Percentiles rank a stretch among this genome's conserved stretches.
These are phyloP conservation scores for Telmatherina bonti DNA, from an alignment of 2,797 vertebrate species.

Conservation along the genomic window DNA sequence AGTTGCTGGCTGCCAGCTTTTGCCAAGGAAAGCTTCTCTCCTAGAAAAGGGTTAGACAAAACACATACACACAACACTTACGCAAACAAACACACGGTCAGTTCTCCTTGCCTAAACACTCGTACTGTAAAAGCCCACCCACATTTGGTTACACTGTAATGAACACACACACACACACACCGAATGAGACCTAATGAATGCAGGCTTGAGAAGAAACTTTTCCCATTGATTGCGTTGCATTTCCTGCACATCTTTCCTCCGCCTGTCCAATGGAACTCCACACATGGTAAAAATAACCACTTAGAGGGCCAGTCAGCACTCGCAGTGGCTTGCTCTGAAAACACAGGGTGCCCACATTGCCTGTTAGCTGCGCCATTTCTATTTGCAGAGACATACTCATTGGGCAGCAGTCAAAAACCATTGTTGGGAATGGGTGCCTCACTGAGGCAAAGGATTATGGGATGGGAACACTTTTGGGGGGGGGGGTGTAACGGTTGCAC, in stretches of 20 bases:
- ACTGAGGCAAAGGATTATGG: constrained; percentile 67
- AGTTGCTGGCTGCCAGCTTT: constrained; percentile 56
- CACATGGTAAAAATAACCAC: constrained; percentile 78
- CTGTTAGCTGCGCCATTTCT: constrained; percentile 75
- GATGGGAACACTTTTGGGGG: constrained; percentile 51
- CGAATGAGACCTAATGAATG: constrained; percentile 60
- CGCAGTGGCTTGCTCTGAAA: constrained; percentile 68
- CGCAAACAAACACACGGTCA: constrained; percentile 58
- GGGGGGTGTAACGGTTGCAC: constrained; percentile 68
- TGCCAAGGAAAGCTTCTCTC: constrained; percentile 74
- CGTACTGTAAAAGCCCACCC: constrained; percentile 61
- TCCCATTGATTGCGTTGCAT: constrained; percentile 64
- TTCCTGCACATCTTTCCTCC: constrained; percentile 62
- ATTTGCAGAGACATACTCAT: constrained; percentile 75
- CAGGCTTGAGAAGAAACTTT: constrained; percentile 77
- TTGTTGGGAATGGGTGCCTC: constrained; percentile 64
- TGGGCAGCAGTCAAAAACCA: constrained; percentile 70
- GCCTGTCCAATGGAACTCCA: constrained; percentile 66
- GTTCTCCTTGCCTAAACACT: constrained; percentile 54
- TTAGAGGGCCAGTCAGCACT: constrained; percentile 76
- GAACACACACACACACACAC: constrained; percentile 34
- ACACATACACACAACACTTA: constrained; percentile 45
- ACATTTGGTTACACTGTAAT: constrained; percentile 47
- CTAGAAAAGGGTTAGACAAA: constrained; percentile 68
- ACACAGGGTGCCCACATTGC: constrained; percentile 80